Conservation (phyloP, 2,113 vertebrate genomes). For the Phoenicopterus ruber region DNA sequence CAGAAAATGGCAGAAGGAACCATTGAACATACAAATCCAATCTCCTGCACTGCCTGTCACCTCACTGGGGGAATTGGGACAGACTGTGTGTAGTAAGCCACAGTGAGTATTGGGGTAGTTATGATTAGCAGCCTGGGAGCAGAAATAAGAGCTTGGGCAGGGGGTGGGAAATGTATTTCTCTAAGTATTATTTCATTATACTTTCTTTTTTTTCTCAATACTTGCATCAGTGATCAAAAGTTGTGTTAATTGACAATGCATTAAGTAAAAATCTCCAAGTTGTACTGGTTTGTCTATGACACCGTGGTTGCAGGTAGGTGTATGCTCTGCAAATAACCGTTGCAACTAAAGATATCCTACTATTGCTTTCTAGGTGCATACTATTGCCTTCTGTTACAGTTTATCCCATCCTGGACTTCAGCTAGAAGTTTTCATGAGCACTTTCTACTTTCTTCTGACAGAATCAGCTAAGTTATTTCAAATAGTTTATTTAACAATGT, state of each 20-base stretch:
- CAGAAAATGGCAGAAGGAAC: neutral
- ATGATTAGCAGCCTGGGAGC: neutral
- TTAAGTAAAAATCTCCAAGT: neutral
- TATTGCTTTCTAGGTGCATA: neutral
- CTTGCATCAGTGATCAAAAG: neutral
- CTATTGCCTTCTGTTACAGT: neutral
- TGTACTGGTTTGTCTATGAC: neutral
- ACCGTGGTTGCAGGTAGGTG: neutral
- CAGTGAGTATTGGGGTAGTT: neutral
- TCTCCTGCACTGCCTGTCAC: neutral
- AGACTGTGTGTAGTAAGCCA: neutral
- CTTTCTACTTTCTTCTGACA: neutral
- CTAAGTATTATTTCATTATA: neutral
- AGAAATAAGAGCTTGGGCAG: neutral
- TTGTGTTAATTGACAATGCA: neutral
- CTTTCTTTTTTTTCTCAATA: neutral
- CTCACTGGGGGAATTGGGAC: neutral
- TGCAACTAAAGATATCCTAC: neutral
- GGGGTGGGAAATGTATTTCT: neutral
- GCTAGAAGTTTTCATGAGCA: neutral
- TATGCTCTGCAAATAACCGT: neutral
- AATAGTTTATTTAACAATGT: neutral
- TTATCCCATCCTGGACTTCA: neutral
- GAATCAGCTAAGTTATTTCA: neutral
- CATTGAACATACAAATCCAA: neutral